These are phyloP conservation scores for Xenopus borealis DNA, from an alignment of 2,113 vertebrate species.

Conservation along the genomic window DNA sequence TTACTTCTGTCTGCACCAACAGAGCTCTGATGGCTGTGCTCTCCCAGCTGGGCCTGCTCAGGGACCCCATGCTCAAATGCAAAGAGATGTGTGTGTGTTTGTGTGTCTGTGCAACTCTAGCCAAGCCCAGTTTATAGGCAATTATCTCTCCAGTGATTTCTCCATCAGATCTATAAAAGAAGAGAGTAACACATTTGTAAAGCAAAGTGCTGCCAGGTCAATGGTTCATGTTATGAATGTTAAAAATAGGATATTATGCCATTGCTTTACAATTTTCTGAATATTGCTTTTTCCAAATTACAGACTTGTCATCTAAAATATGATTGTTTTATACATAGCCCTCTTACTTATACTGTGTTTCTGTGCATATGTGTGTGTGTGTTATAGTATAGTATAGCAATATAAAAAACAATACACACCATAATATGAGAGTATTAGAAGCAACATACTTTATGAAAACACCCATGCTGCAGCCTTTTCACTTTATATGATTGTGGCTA, in stretches of 20 bases:
- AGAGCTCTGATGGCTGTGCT: constrained; percentile 83
- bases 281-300: too few species aligned
- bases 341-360: too few species aligned
- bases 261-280: background rate
- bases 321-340: too few species aligned
- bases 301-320: too few species aligned
- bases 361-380: too few species aligned
- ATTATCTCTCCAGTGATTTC: constrained; percentile 54
- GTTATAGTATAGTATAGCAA: too few species aligned
- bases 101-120: constrained; percentile 27
- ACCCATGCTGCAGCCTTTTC: too few species aligned
- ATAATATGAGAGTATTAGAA: too few species aligned
- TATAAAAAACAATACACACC: too few species aligned
- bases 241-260: constrained; percentile 5
- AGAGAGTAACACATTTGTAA: constrained; percentile 54
- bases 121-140: constrained; percentile 59
- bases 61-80: constrained; percentile 61
- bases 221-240: constrained; percentile 48
- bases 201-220: constrained; percentile 55
- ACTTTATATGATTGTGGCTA: too few species aligned
- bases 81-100: constrained; percentile 34
- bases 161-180: constrained; percentile 48
- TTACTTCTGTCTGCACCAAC: constrained; percentile 97
- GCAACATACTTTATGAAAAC: too few species aligned
- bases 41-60: constrained; percentile 97